phyloP scores from a whole-genome alignment of 2,113 vertebrate species.

The Lucifuga dentata region DNA sequence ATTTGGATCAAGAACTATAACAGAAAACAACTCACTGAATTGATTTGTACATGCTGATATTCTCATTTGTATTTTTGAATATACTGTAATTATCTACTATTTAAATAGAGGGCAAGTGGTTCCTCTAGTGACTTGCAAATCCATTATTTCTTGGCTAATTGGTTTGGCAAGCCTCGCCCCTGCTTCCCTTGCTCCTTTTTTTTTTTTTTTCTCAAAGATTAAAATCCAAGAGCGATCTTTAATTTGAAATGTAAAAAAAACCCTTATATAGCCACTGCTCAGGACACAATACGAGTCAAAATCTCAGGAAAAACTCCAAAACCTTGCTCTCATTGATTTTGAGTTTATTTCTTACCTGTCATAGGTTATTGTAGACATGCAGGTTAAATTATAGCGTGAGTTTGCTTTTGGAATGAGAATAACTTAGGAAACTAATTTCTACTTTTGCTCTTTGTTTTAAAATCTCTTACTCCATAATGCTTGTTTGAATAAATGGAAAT shows the following conservation, averaged over 20 bases:
- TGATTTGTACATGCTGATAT: constrained; percentile 75
- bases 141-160: constrained; percentile 79
- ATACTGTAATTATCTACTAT: constrained; percentile 81
- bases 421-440: too few relatives aligned
- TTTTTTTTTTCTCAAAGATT: constrained; percentile 69
- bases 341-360: too few relatives aligned
- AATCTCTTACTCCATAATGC: too few relatives aligned
- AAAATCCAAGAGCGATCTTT: constrained; percentile 68
- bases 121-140: constrained; percentile 80
- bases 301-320: too few relatives aligned
- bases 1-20: constrained; percentile 32
- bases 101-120: constrained; percentile 79
- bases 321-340: too few relatives aligned
- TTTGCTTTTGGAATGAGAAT: too few relatives aligned
- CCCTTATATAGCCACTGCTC: constrained; percentile 21
- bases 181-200: constrained; percentile 45
- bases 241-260: constrained; percentile 62
- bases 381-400: too few relatives aligned
- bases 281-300: background rate
- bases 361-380: too few relatives aligned
- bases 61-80: constrained; percentile 72
- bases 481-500: background rate
- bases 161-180: constrained; percentile 63
- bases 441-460: too few relatives aligned
- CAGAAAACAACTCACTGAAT: constrained; percentile 52